These are phyloP conservation scores for Diploscapter pachys DNA, from an alignment of 1,140 invertebrate genomes.

Conservation along the genomic window DNA sequence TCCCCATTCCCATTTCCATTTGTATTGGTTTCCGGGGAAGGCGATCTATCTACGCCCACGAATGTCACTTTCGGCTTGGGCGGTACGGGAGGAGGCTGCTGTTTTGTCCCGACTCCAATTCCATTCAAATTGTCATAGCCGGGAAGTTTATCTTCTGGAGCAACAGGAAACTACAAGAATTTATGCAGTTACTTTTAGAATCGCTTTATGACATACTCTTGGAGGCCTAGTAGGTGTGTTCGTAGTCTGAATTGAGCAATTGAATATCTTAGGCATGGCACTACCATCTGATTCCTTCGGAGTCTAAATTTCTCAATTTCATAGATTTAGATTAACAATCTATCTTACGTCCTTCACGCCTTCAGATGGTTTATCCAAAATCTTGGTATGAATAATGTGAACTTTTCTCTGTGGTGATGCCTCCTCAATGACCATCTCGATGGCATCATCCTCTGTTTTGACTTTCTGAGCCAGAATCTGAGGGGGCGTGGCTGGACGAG, in stretches of 20 bases:
- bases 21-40: slow-evolving; percentile 2
- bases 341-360: slow-evolving; percentile 14
- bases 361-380: slow-evolving; percentile 18
- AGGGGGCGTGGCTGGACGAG: not conserved
- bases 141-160: slow-evolving; percentile 9
- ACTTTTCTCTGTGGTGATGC: slow-evolving; percentile 20
- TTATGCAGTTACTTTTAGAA: not conserved
- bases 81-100: slow-evolving; percentile 28
- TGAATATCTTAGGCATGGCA: not conserved
- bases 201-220: not conserved
- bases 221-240: not conserved
- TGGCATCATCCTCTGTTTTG: not conserved
- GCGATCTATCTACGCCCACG: not conserved
- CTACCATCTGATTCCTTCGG: not conserved
- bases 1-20: not conserved
- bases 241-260: not conserved
- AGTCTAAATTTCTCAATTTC: not conserved
- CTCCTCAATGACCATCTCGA: slow-evolving; percentile 10
- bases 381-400: slow-evolving; percentile 29
- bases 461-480: slow-evolving; percentile 1
- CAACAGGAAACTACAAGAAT: slow-evolving; percentile 12
- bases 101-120: slow-evolving; percentile 20
- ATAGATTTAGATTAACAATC: not conserved
- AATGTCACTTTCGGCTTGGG: slow-evolving; percentile 34
- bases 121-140: slow-evolving; percentile 35